These are phyloP conservation scores for Malurus cyaneus DNA, from an alignment of 2,113 vertebrate genomes.

Conservation along the genomic window DNA sequence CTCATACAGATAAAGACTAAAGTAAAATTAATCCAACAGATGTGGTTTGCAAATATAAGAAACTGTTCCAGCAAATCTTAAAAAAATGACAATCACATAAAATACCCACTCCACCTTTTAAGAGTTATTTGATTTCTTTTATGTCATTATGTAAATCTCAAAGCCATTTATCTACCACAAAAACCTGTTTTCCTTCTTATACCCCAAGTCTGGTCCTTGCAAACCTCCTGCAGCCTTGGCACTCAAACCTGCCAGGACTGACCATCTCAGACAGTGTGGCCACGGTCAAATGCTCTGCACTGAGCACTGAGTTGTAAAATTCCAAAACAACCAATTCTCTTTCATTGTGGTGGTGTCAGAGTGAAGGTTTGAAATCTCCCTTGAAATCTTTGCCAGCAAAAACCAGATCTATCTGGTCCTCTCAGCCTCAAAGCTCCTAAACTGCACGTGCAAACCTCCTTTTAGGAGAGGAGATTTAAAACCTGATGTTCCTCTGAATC, in stretches of 20 bases:
- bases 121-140: neutral
- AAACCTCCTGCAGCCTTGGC: neutral
- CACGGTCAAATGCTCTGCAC: neutral
- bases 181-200: neutral
- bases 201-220: neutral
- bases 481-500: neutral
- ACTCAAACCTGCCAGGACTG: neutral
- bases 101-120: neutral
- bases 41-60: neutral
- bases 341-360: neutral
- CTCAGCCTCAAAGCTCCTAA: neutral
- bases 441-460: neutral
- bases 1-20: conserved; percentile 13
- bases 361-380: neutral
- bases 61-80: neutral
- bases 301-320: neutral
- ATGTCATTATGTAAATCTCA: neutral
- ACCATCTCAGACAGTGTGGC: neutral
- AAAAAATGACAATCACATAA: conserved; percentile 3
- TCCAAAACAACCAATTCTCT: neutral
- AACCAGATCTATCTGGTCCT: neutral
- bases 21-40: conserved; percentile 17
- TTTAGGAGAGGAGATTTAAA: neutral
- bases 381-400: neutral
- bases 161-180: neutral